A percentile compares a stretch with the other conserved stretches of the same genome.
phyloP scores from a whole-genome alignment of 2,113 vertebrate species.

The Scatophagus argus region DNA sequence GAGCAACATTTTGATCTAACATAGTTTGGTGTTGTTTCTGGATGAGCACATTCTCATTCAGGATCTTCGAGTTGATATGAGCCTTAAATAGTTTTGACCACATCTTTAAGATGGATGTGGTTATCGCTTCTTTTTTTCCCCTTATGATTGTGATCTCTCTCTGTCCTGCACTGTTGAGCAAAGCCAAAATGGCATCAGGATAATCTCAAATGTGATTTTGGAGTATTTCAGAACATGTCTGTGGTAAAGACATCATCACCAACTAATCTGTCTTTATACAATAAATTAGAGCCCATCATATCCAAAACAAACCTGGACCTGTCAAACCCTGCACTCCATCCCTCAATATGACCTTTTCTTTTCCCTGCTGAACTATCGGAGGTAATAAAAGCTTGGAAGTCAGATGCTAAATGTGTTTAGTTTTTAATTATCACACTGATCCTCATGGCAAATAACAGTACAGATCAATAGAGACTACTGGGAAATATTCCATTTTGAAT shows the following conservation, averaged over 20 bases:
- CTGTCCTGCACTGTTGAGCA: neutral
- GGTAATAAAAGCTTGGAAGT: slow-evolving; percentile 78
- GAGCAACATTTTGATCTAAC: too few relatives aligned
- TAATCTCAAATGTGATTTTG: neutral
- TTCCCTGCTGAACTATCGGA: slow-evolving; percentile 74
- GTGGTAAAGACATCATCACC: slow-evolving; percentile 40
- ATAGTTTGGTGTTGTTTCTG: too few relatives aligned
- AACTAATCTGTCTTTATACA: slow-evolving; percentile 67
- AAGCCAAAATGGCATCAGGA: neutral
- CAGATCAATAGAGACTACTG: slow-evolving; percentile 83
- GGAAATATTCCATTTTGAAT: slow-evolving; percentile 82
- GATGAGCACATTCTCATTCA: too few relatives aligned
- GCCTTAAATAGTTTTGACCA: neutral
- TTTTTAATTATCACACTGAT: slow-evolving; percentile 86
- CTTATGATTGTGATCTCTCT: neutral
- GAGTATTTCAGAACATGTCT: slow-evolving; percentile 30
- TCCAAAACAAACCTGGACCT: slow-evolving; percentile 73
- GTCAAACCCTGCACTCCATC: slow-evolving; percentile 61
- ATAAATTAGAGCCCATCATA: slow-evolving; percentile 71
- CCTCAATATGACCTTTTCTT: slow-evolving; percentile 82
- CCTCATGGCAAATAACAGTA: slow-evolving; percentile 85
- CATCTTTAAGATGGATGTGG: neutral
- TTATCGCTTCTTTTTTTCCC: neutral
- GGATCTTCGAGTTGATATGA: neutral
- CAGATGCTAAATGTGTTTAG: slow-evolving; percentile 82